Evolutionary conservation across 2,113 vertebrate genomes (phyloP).

Genomic region (Misgurnus mizolepis): DNA sequence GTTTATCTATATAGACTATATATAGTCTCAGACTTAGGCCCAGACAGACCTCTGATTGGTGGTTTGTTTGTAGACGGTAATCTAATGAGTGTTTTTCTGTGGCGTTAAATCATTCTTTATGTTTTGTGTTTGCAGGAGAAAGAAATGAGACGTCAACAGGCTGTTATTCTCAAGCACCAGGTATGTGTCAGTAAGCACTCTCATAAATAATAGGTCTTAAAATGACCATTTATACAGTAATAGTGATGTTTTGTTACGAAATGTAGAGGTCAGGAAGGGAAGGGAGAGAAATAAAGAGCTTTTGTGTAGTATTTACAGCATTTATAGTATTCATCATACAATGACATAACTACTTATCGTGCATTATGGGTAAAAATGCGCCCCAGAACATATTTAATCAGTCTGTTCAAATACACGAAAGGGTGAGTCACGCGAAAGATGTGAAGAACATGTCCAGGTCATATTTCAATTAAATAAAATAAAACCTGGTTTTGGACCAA

Average conservation of each 20-base stretch:
- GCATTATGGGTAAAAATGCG: neutral
- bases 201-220: conserved; percentile 48
- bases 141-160: conserved; percentile 95
- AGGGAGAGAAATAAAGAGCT: neutral
- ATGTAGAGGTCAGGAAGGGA: neutral
- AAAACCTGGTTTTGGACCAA: too few relatives aligned
- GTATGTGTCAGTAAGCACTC: conserved; percentile 72
- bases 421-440: too few relatives aligned
- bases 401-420: neutral
- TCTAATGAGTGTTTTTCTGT: conserved; percentile 8
- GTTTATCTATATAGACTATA: too few relatives aligned
- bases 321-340: too few relatives aligned
- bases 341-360: neutral
- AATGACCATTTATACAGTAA: conserved; percentile 29
- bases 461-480: too few relatives aligned
- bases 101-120: conserved; percentile 6
- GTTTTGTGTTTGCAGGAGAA: conserved; percentile 86
- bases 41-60: neutral
- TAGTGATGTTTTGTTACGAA: neutral
- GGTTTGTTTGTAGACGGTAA: neutral
- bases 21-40: too few relatives aligned
- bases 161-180: conserved; percentile 97
- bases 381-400: neutral
- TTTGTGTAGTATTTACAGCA: neutral
- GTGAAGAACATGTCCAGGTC: too few relatives aligned